Evolutionary conservation across 1,140 invertebrate species (phyloP), one percentile per base, ranked within the genome.

Genomic region (Papilio aristodemus): DNA sequence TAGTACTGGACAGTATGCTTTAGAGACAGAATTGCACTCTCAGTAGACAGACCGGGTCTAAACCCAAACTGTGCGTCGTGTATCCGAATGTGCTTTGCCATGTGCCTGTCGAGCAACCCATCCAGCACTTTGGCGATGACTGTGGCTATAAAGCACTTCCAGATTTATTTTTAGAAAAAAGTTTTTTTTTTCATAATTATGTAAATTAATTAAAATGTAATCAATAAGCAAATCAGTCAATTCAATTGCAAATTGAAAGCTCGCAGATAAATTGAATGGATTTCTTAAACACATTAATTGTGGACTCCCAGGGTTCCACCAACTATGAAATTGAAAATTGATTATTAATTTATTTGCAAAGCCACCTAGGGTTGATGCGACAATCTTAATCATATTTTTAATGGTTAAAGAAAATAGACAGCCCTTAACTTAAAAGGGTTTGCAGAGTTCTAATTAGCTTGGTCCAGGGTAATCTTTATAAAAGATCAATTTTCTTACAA

Each of bases 241-340:
- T 54, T 25, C 46, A 25, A 54, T 54, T 54, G 17, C 46, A 54
- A 22, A 54, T 54, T 54, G 46, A 54, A 54, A 54, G 11, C 19
- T 54, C 46, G 46, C 46, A 13, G 22, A 54, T 14, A 22, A 54
- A 54, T 54, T 54, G 46, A 25, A 54, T 10, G 17, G 41, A 43
- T 50, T 50, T 54, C 46, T 54, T 54, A 22, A 54, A 54, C 43
- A 3, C 17, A 19, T 46, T 46, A 19, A 19, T n/a, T 19, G 43
- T 46, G 43, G 17, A 17, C 17, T 8, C 14, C 41, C 43, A 32
- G 2, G 6, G 6, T 3, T 2, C 27, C 27, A 11, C 9, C 8
- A 22, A 54, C 46, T 54, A 4, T 22, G 22, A 9, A 22, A 22
- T 54, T 10, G 2, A 22, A 22, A 54, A 54, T 22, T 17, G 10